Conservation (phyloP, 1,140 invertebrate species). For the Diabrotica virgifera region DNA sequence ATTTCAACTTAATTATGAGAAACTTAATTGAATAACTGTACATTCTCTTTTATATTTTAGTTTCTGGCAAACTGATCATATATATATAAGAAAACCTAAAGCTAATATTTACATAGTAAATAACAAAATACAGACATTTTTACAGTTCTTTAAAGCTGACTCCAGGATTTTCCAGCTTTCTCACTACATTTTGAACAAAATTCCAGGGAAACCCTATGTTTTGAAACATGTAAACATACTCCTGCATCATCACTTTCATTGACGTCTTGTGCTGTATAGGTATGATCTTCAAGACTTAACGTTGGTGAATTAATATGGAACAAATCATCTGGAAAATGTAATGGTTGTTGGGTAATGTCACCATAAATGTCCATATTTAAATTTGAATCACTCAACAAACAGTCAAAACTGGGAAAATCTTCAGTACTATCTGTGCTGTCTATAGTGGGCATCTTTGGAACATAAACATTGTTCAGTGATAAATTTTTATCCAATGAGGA, state of each 20-base stretch:
- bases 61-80: not conserved
- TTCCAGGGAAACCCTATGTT: conserved; percentile 54
- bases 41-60: too few species aligned
- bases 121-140: conserved; percentile 13
- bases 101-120: conserved; percentile 1
- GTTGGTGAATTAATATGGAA: not conserved
- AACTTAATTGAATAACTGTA: too few species aligned
- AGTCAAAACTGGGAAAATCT: conserved; percentile 22
- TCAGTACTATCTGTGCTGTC: conserved; percentile 15
- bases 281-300: conserved; percentile 30
- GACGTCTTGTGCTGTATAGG: conserved; percentile 27
- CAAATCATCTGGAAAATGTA: not conserved
- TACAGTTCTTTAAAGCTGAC: not conserved
- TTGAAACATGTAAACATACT: conserved; percentile 55
- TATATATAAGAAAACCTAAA: not conserved
- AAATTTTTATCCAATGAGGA: conserved; percentile 35
- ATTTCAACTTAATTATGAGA: too few species aligned
- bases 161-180: conserved; percentile 39
- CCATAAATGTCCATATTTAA: conserved; percentile 25
- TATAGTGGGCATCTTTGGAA: conserved; percentile 25
- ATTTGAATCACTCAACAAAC: conserved; percentile 24
- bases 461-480: conserved; percentile 20
- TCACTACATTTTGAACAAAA: conserved; percentile 52
- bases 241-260: conserved; percentile 42
- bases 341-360: conserved; percentile 24